Evolutionary conservation across 2,888 invertebrate species (phyloP), one percentile per base, ranked within the genome.

Genomic region (Eledona agricola): DNA sequence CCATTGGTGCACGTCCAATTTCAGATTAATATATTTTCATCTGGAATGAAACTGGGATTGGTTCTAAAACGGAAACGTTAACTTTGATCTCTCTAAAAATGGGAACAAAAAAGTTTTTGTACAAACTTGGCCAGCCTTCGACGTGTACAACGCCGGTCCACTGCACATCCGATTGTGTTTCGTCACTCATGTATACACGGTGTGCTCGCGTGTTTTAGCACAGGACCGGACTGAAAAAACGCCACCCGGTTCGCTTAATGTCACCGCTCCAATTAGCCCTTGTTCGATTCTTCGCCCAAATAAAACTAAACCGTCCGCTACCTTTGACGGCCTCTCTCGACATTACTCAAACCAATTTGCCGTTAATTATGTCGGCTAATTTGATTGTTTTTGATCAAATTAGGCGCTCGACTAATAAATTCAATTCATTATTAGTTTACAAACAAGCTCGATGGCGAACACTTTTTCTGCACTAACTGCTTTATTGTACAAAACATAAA

Each of bases 151-250:
- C 57, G 63, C 71, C 63, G 74, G 72, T 73, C 67, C 65, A 67
- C 60, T 71, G 72, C 62, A 64, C 71, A 66, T 57, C 26, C 70
- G 66, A 75, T 75, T 75, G 73, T 74, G 66, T 72, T 73, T 72
- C 66, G 67, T 69, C 73, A 67, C 65, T 73, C 72, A 74, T 73
- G 74, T 73, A 72, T 72, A 70, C 65, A 65, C 25, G 29, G 37
- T 3, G 23, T 45, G 43, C 29, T 52, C 45, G 31, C 46, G 32
- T 45, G 37, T 52, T 51, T 42, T 28, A 42, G 50, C 19, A 47
- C 29, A 29, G 31, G 31, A 22, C 26, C 26, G 34, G 46, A 34
- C 32, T 43, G 19, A 13, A 43, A n/a, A n/a, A n/a, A n/a, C n/a
- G n/a, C n/a, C n/a, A 31, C 9, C 35, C 23, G 13, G 7, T 23